Evolutionary conservation across 2,888 invertebrate species (phyloP).

Genomic region (Xylota sylvarum): DNA sequence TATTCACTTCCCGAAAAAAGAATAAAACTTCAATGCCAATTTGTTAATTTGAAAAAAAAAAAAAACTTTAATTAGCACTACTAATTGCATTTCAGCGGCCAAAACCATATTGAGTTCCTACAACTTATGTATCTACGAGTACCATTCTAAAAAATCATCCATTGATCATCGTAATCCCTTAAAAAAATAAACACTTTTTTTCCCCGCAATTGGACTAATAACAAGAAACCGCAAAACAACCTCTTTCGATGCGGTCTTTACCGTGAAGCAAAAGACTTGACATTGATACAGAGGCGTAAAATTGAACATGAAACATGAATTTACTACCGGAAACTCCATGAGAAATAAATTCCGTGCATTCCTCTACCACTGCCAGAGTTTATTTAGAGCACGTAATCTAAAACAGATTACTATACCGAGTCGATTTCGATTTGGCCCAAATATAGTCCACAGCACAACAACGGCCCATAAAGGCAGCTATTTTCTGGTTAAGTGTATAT

Average conservation of each 20-base stretch:
- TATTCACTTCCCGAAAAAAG: conserved; percentile 5
- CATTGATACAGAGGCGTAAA: conserved; percentile 52
- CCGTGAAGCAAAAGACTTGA: conserved; percentile 31
- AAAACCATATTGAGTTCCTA: conserved; percentile 3
- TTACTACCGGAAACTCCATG: conserved; percentile 52
- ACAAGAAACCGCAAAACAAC: background rate
- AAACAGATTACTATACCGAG: conserved; percentile 28
- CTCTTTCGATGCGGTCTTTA: conserved; percentile 21
- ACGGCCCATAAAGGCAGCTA: conserved; percentile 15
- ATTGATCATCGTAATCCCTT: conserved; percentile 19
- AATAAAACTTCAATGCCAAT: conserved; percentile 1
- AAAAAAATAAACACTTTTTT: conserved; percentile 28
- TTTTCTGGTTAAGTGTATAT: conserved; percentile 34
- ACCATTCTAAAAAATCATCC: background rate
- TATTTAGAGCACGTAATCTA: conserved; percentile 46
- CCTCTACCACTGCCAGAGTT: conserved; percentile 29
- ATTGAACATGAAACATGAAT: conserved; percentile 26
- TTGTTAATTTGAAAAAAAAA: background rate
- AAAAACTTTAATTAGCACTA: background rate
- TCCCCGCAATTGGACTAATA: background rate
- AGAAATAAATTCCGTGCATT: conserved; percentile 45
- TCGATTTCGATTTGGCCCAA: conserved; percentile 26
- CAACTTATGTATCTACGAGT: background rate
- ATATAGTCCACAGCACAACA: conserved; percentile 22
- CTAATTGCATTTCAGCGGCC: background rate